phyloP scores from a whole-genome alignment of 2,113 vertebrate species.

The Alethe castanea region DNA sequence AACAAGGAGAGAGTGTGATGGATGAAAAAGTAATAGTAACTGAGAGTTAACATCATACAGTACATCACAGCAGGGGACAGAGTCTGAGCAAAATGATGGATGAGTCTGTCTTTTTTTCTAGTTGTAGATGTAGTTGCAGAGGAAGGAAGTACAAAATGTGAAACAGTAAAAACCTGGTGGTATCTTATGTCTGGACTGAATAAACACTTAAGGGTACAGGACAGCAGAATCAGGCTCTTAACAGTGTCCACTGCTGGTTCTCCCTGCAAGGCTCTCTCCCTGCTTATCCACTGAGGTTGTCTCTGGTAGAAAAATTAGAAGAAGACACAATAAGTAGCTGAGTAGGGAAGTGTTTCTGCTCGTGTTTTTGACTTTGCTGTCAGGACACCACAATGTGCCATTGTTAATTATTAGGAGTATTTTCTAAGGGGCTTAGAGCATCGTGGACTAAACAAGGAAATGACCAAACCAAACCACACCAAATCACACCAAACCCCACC shows the following conservation, averaged over 20 bases:
- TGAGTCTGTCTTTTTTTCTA: conserved; percentile 27
- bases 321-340: not conserved
- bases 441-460: not conserved
- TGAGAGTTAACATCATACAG: not conserved
- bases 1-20: conserved; percentile 17
- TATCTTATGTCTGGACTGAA: not conserved
- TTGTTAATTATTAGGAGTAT: not conserved
- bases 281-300: not conserved
- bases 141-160: conserved; percentile 3
- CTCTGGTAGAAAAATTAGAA: not conserved
- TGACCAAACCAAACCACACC: not conserved
- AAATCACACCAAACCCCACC: not conserved
- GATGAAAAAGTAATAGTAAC: conserved; percentile 28
- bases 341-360: not conserved
- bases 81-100: conserved; percentile 15
- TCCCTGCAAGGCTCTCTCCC: not conserved
- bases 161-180: not conserved
- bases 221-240: not conserved
- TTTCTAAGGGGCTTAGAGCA: not conserved
- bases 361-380: not conserved
- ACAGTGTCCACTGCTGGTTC: not conserved
- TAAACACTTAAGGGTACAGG: not conserved
- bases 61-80: conserved; percentile 12
- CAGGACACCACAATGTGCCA: not conserved
- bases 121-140: not conserved